Evolutionary conservation across 2,797 vertebrate genomes (phyloP).

Genomic region (Neoniphon sammara): DNA sequence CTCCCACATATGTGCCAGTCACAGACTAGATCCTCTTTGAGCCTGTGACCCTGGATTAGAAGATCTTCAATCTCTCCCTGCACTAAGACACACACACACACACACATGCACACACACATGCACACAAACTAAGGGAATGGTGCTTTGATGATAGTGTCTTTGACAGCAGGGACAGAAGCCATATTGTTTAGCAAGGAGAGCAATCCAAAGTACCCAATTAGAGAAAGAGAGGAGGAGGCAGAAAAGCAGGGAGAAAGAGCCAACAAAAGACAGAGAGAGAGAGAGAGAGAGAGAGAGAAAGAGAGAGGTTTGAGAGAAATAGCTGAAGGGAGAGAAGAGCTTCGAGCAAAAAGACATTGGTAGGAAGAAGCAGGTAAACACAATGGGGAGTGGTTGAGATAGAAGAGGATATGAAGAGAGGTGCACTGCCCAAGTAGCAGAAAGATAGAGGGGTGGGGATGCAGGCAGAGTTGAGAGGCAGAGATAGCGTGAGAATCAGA

Average conservation of each 20-base stretch:
- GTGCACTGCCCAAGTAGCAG: slow-evolving; percentile 23
- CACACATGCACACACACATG: not conserved
- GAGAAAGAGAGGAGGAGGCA: not conserved
- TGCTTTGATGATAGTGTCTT: slow-evolving; percentile 25
- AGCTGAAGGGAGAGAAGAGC: not conserved
- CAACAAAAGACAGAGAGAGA: slow-evolving; percentile 3
- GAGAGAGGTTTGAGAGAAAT: not conserved
- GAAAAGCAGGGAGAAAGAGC: not conserved
- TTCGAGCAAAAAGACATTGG: slow-evolving; percentile 1
- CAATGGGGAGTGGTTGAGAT: slow-evolving; percentile 8
- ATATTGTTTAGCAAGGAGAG: slow-evolving; percentile 10
- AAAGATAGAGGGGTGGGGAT: not conserved
- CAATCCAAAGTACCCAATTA: slow-evolving; percentile 19
- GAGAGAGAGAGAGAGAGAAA: slow-evolving; percentile 12
- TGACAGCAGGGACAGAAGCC: slow-evolving; percentile 6
- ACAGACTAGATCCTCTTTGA: slow-evolving; percentile 40
- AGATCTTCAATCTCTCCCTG: slow-evolving; percentile 3
- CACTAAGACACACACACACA: not conserved
- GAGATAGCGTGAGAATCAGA: slow-evolving; percentile 33
- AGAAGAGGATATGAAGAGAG: not conserved
- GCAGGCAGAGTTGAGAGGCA: not conserved
- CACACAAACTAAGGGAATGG: too few relatives aligned
- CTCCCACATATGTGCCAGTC: slow-evolving; percentile 18
- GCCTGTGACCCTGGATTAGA: slow-evolving; percentile 39
- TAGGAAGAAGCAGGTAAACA: slow-evolving; percentile 31